Percentiles rank a stretch among this genome's conserved stretches.
phyloP scores from a whole-genome alignment of 1,140 invertebrate genomes.

The Euglossa dilemma region DNA sequence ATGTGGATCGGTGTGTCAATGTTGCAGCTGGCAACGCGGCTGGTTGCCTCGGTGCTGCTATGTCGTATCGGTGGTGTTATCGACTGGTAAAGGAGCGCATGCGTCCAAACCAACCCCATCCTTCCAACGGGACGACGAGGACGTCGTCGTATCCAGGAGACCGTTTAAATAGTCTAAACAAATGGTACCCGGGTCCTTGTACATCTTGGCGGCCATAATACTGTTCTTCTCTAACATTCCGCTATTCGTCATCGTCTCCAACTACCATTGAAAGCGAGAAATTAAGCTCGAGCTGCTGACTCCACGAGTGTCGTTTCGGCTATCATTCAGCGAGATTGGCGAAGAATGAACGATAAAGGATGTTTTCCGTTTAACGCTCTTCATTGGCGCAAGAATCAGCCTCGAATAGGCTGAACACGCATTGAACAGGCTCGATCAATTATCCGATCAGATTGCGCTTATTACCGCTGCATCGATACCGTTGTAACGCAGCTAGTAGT shows the following conservation, averaged over 20 bases:
- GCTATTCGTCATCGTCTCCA: background rate
- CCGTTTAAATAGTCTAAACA: constrained; percentile 42
- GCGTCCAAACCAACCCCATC: constrained; percentile 45
- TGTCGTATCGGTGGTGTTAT: constrained; percentile 60
- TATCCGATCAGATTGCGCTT: constrained; percentile 5
- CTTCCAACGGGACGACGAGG: constrained; percentile 31
- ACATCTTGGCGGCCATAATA: background rate
- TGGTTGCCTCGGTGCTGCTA: constrained; percentile 38
- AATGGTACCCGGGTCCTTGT: constrained; percentile 5
- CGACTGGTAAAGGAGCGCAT: constrained; percentile 60
- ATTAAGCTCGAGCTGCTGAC: background rate
- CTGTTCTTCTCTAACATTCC: background rate
- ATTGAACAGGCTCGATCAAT: background rate
- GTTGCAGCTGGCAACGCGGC: constrained; percentile 54
- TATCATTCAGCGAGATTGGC: background rate
- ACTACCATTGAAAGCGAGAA: background rate
- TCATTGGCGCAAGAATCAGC: background rate
- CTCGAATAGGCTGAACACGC: background rate
- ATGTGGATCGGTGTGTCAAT: constrained; percentile 55
- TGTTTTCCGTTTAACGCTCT: background rate
- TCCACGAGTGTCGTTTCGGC: no score
- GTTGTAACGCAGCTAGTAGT: background rate
- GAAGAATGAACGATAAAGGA: background rate
- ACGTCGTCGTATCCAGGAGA: constrained; percentile 44
- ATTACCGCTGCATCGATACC: background rate